These are phyloP conservation scores for Corythaeola cristata DNA, from an alignment of 2,113 vertebrate species.

Conservation along the genomic window DNA sequence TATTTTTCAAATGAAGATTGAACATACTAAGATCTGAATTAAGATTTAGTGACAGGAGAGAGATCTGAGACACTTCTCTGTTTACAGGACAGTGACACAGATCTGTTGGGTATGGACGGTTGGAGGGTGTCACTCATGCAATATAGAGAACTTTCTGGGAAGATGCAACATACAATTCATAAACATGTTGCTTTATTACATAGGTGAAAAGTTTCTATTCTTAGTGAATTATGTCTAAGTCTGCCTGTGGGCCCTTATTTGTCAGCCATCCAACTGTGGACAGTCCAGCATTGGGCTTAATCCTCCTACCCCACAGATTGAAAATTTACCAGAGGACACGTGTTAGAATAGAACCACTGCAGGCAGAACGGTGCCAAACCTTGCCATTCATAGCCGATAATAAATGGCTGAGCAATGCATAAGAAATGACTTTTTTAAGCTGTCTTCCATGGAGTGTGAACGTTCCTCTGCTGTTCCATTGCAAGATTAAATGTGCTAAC, in stretches of 20 bases:
- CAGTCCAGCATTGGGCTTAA: background rate
- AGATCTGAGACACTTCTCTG: background rate
- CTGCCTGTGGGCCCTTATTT: background rate
- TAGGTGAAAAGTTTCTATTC: background rate
- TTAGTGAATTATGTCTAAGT: background rate
- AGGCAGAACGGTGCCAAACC: background rate
- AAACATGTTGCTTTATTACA: background rate
- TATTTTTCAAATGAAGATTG: background rate
- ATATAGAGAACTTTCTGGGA: background rate
- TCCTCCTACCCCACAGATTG: background rate
- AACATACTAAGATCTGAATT: background rate
- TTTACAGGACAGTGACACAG: background rate
- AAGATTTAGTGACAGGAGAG: background rate
- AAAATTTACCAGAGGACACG: background rate
- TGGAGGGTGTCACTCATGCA: background rate
- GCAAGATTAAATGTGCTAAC: background rate
- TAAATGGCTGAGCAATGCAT: background rate
- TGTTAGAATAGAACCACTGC: background rate
- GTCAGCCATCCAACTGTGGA: background rate
- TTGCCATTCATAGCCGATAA: background rate
- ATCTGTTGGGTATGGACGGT: background rate
- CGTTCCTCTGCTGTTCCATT: background rate
- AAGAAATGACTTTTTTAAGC: background rate
- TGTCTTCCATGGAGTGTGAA: background rate
- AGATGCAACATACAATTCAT: background rate